phyloP scores from a whole-genome alignment of 1,140 invertebrate genomes.

The Arctopsyche grandis region DNA sequence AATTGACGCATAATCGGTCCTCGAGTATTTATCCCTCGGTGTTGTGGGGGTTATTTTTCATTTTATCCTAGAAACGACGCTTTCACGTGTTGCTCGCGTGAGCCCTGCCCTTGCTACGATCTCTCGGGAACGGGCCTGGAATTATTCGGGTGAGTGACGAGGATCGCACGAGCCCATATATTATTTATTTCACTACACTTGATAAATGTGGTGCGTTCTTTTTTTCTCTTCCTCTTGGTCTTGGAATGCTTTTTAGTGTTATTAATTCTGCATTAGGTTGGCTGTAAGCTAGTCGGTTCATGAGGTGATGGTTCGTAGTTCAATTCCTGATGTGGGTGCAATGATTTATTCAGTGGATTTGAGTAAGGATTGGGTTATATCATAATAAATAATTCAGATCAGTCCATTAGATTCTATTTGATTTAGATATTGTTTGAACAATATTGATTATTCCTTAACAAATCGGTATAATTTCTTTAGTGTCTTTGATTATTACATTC shows the following conservation, averaged over 20 bases:
- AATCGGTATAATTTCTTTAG: too few species aligned
- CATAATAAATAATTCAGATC: too few species aligned
- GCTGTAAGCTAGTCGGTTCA: too few species aligned
- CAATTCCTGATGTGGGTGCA: too few species aligned
- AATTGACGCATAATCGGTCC: background rate
- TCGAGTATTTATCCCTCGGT: background rate
- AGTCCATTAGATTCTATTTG: too few species aligned
- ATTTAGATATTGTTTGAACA: too few species aligned
- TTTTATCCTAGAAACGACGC: background rate
- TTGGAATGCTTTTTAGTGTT: background rate
- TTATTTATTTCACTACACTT: conserved; percentile 21
- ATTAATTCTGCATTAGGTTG: conserved; percentile 8
- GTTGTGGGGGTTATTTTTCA: background rate
- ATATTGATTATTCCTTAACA: too few species aligned
- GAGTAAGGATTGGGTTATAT: too few species aligned
- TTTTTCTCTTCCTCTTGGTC: background rate
- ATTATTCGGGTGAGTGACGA: conserved; percentile 23
- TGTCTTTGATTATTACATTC: too few species aligned
- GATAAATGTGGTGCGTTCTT: conserved; percentile 10
- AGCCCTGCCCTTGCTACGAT: background rate
- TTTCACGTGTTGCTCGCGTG: conserved; percentile 9
- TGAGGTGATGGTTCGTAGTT: too few species aligned
- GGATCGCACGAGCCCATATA: background rate
- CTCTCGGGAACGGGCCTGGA: background rate
- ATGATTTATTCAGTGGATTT: too few species aligned